These are phyloP conservation scores for Barypeithes pellucidus DNA, from an alignment of 2,888 invertebrate genomes.

Conservation along the genomic window DNA sequence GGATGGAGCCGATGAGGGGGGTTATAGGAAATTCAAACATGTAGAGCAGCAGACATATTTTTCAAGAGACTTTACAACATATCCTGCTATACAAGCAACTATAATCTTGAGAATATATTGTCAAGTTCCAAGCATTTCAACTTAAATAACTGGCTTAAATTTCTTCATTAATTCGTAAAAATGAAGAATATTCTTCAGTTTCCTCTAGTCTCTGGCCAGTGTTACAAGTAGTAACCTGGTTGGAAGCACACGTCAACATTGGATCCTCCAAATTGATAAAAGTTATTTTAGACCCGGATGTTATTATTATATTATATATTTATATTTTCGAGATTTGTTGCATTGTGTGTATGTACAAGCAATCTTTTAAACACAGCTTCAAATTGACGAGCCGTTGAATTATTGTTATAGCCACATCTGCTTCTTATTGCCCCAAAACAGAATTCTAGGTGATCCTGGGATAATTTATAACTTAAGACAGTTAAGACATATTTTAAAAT, in stretches of 20 bases:
- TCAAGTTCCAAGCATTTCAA: slow-evolving; percentile 28
- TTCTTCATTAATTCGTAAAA: slow-evolving; percentile 1
- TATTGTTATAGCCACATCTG: slow-evolving; percentile 52
- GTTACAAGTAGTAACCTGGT: neutral
- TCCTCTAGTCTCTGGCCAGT: slow-evolving; percentile 1
- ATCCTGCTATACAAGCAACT: slow-evolving; percentile 23
- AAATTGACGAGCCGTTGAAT: slow-evolving; percentile 53
- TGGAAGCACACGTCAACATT: slow-evolving; percentile 3
- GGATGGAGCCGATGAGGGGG: neutral
- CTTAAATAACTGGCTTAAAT: slow-evolving; percentile 13
- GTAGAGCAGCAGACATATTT: neutral
- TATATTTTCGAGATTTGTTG: slow-evolving; percentile 5
- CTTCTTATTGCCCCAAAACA: slow-evolving; percentile 53
- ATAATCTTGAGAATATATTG: slow-evolving; percentile 20
- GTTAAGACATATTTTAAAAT: slow-evolving; percentile 13
- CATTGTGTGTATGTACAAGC: slow-evolving; percentile 19
- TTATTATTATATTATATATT: slow-evolving; percentile 9
- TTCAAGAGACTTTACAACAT: slow-evolving; percentile 17
- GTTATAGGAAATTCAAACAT: neutral
- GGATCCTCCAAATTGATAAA: too few relatives aligned
- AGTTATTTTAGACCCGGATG: too few relatives aligned
- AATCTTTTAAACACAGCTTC: slow-evolving; percentile 46
- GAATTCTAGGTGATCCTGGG: slow-evolving; percentile 52
- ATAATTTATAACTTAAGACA: slow-evolving; percentile 32
- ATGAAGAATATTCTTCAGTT: neutral